A percentile compares a stretch with the other conserved stretches of the same genome.
Conservation (phyloP, 1,140 invertebrate species). For the Rhyzopertha dominica region DNA sequence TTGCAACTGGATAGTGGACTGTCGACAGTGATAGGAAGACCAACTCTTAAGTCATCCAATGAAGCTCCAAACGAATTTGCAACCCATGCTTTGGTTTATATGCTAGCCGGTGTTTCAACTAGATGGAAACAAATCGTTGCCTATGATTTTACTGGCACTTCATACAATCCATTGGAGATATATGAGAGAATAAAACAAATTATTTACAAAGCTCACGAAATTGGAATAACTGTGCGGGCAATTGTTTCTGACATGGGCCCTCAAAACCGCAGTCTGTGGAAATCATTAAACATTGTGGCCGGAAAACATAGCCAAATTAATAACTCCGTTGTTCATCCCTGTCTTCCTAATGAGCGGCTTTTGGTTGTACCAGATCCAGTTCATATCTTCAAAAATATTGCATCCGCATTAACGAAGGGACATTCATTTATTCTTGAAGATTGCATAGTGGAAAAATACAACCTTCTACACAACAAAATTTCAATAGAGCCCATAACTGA, state of each 20-base stretch:
- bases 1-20: conserved; percentile 7
- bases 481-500: not conserved
- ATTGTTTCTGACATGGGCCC: conserved; percentile 6
- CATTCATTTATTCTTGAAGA: conserved; percentile 1
- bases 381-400: conserved; percentile 18
- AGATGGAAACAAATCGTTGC: conserved; percentile 15
- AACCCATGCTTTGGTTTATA: conserved; percentile 17
- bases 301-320: conserved; percentile 2
- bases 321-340: conserved; percentile 8
- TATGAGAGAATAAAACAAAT: not conserved
- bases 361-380: conserved; percentile 13
- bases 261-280: conserved; percentile 14
- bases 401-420: not conserved
- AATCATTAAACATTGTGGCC: not conserved
- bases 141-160: conserved; percentile 12
- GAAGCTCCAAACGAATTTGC: conserved; percentile 1
- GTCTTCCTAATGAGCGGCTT: conserved; percentile 1
- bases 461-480: not conserved
- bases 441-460: conserved; percentile 6
- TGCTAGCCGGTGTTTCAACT: conserved; percentile 8
- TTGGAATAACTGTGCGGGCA: not conserved
- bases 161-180: conserved; percentile 7
- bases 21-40: conserved; percentile 1
- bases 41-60: not conserved
- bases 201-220: not conserved